These are phyloP conservation scores for Tridacna gigas DNA, from an alignment of 2,888 invertebrate genomes.

Conservation along the genomic window DNA sequence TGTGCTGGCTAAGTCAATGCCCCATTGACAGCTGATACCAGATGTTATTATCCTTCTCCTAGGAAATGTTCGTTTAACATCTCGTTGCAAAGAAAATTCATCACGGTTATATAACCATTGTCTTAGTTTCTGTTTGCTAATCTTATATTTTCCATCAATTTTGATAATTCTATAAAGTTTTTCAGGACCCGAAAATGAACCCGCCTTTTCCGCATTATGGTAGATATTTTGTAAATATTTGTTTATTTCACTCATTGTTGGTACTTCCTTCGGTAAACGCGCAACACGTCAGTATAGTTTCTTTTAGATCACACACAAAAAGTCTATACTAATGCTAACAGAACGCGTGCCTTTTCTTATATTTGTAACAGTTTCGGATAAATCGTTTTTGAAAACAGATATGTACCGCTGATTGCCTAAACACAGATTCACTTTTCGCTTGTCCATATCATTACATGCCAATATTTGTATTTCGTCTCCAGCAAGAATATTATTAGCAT, in stretches of 20 bases:
- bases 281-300: background rate
- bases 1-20: constrained; percentile 2
- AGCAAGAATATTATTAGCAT: too few species aligned
- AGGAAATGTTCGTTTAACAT: constrained; percentile 8
- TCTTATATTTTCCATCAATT: constrained; percentile 2
- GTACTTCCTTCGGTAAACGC: background rate
- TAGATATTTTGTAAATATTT: background rate
- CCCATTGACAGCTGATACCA: background rate
- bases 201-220: background rate
- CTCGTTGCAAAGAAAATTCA: background rate
- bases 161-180: background rate
- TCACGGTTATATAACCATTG: background rate
- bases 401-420: too few species aligned
- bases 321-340: background rate
- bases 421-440: too few species aligned
- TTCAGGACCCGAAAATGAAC: background rate
- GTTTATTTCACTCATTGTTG: background rate
- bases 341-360: background rate
- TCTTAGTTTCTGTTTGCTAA: background rate
- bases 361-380: background rate
- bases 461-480: too few species aligned
- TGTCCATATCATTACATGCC: too few species aligned
- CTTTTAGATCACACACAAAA: background rate
- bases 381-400: too few species aligned
- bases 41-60: constrained; percentile 1